Percentiles rank a stretch among this genome's conserved stretches.
phyloP scores from a whole-genome alignment of 2,888 invertebrate genomes.

The Callosobruchus maculatus region DNA sequence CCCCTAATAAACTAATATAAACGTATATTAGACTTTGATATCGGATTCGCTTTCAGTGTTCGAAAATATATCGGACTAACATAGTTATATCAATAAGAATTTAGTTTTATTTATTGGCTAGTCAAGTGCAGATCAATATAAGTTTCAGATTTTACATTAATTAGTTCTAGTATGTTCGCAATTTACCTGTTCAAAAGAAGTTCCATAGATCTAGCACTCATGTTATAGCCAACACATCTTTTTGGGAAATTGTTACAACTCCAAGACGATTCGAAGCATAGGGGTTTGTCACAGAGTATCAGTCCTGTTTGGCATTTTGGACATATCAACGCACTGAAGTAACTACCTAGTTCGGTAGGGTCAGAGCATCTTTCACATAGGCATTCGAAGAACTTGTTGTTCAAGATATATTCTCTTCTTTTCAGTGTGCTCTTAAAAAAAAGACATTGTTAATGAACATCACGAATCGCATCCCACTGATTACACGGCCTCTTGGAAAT shows the following conservation, averaged over 20 bases:
- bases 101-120: no score
- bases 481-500: no score
- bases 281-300: constrained; percentile 60
- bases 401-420: constrained; percentile 69
- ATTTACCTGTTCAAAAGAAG: constrained; percentile 50
- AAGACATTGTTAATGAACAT: not conserved
- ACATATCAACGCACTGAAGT: constrained; percentile 71
- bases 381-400: constrained; percentile 81
- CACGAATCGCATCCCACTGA: no score
- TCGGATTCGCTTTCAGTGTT: no score
- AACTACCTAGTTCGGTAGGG: constrained; percentile 72
- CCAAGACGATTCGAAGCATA: constrained; percentile 59
- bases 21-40: no score
- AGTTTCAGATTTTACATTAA: no score
- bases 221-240: constrained; percentile 46
- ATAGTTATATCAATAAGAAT: no score
- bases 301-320: constrained; percentile 62
- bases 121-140: no score
- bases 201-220: constrained; percentile 47
- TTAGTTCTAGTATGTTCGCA: no score
- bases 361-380: constrained; percentile 70
- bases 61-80: no score
- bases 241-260: constrained; percentile 46
- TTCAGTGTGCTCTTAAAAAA: constrained; percentile 63
- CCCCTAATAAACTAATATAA: no score